Percentiles rank a stretch among this genome's conserved stretches.
phyloP scores from a whole-genome alignment of 2,888 invertebrate genomes.

The Ernsta delagoae region DNA sequence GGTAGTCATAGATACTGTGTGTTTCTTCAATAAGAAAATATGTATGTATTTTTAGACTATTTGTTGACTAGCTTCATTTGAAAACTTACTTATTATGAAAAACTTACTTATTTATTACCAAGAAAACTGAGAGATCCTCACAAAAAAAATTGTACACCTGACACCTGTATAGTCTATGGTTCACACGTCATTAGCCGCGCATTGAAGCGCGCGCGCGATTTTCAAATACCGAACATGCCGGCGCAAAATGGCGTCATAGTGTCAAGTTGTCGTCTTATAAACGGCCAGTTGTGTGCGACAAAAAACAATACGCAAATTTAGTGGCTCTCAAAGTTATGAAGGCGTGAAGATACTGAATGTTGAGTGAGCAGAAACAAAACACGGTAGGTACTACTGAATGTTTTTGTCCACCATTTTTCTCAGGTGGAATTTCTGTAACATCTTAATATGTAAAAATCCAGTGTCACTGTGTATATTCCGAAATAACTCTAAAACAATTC shows the following conservation, averaged over 20 bases:
- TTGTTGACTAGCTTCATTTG: too few relatives aligned
- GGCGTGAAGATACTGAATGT: constrained; percentile 45
- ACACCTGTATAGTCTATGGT: constrained; percentile 76
- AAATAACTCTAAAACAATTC: too few relatives aligned
- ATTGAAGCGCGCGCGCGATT: constrained; percentile 69
- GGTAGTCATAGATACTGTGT: too few relatives aligned
- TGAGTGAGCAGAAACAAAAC: constrained; percentile 33
- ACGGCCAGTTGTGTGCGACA: constrained; percentile 52
- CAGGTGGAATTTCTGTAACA: not conserved
- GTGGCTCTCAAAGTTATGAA: constrained; percentile 42
- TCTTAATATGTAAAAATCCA: too few relatives aligned
- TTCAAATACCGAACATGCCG: constrained; percentile 69
- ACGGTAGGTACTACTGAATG: not conserved
- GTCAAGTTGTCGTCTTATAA: constrained; percentile 61
- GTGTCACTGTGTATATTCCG: too few relatives aligned
- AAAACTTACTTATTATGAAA: too few relatives aligned
- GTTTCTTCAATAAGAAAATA: too few relatives aligned
- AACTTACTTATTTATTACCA: too few relatives aligned
- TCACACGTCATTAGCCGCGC: constrained; percentile 74
- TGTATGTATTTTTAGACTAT: too few relatives aligned
- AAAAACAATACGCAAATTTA: constrained; percentile 40
- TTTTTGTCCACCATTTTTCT: not conserved
- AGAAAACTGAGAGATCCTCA: too few relatives aligned
- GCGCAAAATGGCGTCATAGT: constrained; percentile 61
- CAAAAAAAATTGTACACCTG: too few relatives aligned